Percentiles rank a stretch among this genome's conserved stretches.
Conservation (phyloP, 2,888 invertebrate species). For the Drosophila mulleri region DNA sequence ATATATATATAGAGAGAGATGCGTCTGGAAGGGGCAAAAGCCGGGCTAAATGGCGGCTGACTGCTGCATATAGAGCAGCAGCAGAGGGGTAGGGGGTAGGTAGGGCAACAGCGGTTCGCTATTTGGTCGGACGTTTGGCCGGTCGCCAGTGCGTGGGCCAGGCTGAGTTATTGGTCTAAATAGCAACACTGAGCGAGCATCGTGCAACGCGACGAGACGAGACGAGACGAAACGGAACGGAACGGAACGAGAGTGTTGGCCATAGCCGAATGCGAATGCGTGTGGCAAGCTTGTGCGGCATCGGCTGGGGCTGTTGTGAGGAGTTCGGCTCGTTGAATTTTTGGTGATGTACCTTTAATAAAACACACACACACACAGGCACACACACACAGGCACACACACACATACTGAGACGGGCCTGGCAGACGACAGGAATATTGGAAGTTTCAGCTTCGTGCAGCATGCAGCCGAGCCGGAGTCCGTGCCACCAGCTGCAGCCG, state of each 20-base stretch:
- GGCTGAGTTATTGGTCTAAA: constrained; percentile 69
- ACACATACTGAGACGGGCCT: not conserved
- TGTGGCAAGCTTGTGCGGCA: not conserved
- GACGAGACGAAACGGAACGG: constrained; percentile 6
- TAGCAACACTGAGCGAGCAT: constrained; percentile 63
- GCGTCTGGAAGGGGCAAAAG: constrained; percentile 10
- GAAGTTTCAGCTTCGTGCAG: constrained; percentile 50
- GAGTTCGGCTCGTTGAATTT: constrained; percentile 43
- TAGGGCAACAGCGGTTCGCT: constrained; percentile 21
- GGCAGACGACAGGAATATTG: constrained; percentile 46
- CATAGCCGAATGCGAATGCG: constrained; percentile 38
- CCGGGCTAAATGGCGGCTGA: constrained; percentile 25
- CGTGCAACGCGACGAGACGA: constrained; percentile 18
- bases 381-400: constrained; percentile 7
- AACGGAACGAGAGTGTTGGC: constrained; percentile 11
- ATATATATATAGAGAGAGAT: not conserved
- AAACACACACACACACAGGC: constrained; percentile 37
- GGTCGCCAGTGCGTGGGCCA: constrained; percentile 38
- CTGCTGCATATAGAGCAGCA: constrained; percentile 2
- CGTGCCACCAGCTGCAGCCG: too few relatives aligned
- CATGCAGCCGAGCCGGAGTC: constrained; percentile 10
- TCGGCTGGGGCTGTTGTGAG: not conserved
- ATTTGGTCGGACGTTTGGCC: constrained; percentile 21
- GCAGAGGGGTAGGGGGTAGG: not conserved
- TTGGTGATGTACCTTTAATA: constrained; percentile 70